Base-by-base conservation (phyloP, 2,888 invertebrate species). In the Hirtodrosophila trivittata region DNA sequence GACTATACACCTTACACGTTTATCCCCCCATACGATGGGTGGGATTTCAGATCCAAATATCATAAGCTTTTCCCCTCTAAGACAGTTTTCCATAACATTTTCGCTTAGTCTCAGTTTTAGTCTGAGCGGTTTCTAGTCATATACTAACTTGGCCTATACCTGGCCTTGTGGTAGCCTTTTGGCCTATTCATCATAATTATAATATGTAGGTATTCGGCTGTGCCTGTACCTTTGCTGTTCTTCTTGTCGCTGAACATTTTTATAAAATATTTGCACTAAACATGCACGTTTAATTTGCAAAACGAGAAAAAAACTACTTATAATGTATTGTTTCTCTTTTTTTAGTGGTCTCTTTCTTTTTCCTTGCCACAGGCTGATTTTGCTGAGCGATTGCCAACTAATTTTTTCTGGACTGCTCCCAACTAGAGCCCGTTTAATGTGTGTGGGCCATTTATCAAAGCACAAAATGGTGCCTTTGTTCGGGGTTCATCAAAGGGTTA, bases 201-300 rank as follows among this genome's bases (percentile, higher is more conserved):
- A 21, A 21, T 21, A 21, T 21, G 18, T 21, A 21, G 18, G 18
- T 21, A 35, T 41, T 50, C 42, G 59, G 26, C 64, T 50, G 38
- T 45, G 50, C 50, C 58, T 35, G 18, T 32, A 5, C 28, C 28
- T 28, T 47, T 43, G 43, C 26, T 50, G 54, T 49, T 37, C 45
- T 35, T 30, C 41, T 35, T 66, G 50, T 52, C 56, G 60, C 59
- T 73, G 21, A 16, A 38, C 51, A 54, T 42, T 57, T 57, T 37
- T 56, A 58, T 68, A 43, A 75, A 68, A 64, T 64, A 66, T 62
- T 35, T 52, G 70, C 77, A 59, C 64, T 73, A 63, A 85, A 81
- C 87, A 87, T 87, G 86, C 86, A 87, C 81, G 87, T 74, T 74
- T 83, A 82, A 86, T 86, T 85, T 86, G 66, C 52, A 64, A 59